phyloP scores from a whole-genome alignment of 92 coral and sea anemone genomes.

The Heteractis magnifica region DNA sequence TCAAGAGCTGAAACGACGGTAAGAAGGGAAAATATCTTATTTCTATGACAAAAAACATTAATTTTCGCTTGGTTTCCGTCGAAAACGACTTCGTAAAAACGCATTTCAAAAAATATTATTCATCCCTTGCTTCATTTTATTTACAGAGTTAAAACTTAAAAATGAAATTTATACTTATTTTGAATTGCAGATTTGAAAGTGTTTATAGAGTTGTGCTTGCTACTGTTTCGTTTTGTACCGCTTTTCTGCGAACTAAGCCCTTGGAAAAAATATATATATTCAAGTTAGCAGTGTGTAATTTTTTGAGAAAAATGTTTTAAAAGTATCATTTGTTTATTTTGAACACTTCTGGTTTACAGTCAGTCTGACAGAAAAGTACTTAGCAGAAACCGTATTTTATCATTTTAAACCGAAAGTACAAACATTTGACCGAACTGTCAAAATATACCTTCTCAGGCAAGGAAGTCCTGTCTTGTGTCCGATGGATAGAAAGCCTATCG shows the following conservation, averaged over 20 bases:
- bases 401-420: background rate
- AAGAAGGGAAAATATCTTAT: slow-evolving; percentile 2
- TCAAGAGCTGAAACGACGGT: slow-evolving; percentile 93
- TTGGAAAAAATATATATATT: too few species aligned
- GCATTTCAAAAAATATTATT: background rate
- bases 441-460: slow-evolving; percentile 40
- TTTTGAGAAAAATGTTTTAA: too few species aligned
- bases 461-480: slow-evolving; percentile 90
- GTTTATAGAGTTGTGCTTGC: background rate
- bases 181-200: background rate
- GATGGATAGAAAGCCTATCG: slow-evolving; percentile 86
- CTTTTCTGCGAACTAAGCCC: too few species aligned
- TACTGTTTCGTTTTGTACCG: background rate
- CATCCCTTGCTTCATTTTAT: background rate
- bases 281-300: too few species aligned
- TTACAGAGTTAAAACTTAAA: background rate
- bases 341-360: too few species aligned
- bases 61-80: background rate
- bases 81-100: background rate
- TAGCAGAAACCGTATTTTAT: background rate
- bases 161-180: background rate
- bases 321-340: background rate
- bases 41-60: background rate
- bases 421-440: background rate
- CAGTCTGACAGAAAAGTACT: too few species aligned